phyloP scores from a whole-genome alignment of 2,113 vertebrate genomes.

The Nycticorax nycticorax region DNA sequence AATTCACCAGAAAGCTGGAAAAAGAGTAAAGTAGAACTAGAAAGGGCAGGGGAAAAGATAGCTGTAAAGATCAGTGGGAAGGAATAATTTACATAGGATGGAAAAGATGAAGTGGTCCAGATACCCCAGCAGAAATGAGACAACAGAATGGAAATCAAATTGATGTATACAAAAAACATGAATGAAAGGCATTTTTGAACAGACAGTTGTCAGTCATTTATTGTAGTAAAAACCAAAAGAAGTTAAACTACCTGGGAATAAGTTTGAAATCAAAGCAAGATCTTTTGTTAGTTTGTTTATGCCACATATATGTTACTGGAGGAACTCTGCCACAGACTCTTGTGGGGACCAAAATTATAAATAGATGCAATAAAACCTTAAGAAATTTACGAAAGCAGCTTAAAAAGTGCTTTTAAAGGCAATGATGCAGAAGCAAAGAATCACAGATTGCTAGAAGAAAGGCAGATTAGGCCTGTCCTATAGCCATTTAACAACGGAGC shows the following conservation, averaged over 20 bases:
- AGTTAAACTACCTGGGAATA: neutral
- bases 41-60: neutral
- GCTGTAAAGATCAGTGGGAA: neutral
- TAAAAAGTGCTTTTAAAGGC: neutral
- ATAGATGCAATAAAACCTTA: neutral
- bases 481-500: neutral
- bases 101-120: neutral
- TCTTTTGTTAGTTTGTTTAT: neutral
- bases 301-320: neutral
- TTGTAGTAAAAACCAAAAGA: neutral
- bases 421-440: neutral
- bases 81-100: neutral
- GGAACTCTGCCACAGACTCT: neutral
- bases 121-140: neutral
- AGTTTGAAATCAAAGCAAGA: neutral
- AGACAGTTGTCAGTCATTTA: neutral
- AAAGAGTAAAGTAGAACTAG: neutral
- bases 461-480: neutral
- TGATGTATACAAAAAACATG: neutral
- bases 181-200: neutral
- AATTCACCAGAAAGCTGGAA: neutral
- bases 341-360: neutral
- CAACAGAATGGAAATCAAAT: neutral
- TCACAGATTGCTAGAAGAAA: neutral
- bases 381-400: neutral